Base-by-base conservation (phyloP, 1,140 invertebrate species). In the Cardiocondyla obscurior region DNA sequence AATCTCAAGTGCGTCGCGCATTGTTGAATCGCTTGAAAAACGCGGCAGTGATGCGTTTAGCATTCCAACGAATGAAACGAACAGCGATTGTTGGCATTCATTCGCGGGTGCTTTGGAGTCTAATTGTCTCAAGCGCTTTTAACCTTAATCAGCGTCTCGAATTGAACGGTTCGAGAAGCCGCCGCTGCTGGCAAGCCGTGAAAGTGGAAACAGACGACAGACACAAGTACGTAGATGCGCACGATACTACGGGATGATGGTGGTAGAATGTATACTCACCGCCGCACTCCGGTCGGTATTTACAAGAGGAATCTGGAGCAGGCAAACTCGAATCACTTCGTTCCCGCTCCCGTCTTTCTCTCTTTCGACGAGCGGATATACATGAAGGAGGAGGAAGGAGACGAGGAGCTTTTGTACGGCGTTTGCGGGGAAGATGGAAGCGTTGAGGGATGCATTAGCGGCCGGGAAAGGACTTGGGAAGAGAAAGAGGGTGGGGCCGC, bases 261-360 rank as follows among this genome's bases (percentile, higher is more conserved):
- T 73, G 14, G 53, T 73, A 62, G 60, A 70, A 39, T 69, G 55
- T 28, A 69, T 79, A 55, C 64, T 36, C 53, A 49, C 42, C 30
- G 51, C 46, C 60, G 49, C 28, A 72, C 81, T 82, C 53, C 60
- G 69, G 58, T 62, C 65, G 84, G 73, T 90, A 88, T 90, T 90
- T 90, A 88, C 88, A 88, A 77, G 89, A 90, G 89, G 88, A 90
- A 86, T 90, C 86, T 83, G 72, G 85, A 88, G 83, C 82, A 82
- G 83, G 69, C 83, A 82, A 88, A 90, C 83, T 72, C 60, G 87
- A 89, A 89, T 87, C 86, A 82, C 79, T 88, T 67, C 67, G 62
- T 55, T 76, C 30, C 22, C 25, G 30, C 53, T 44, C 42, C 60
- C 53, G 25, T 82, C 55, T 51, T 72, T 49, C 79, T 58, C 76